A percentile compares a stretch with the other conserved stretches of the same genome.
These are phyloP conservation scores for Diachrysia chrysitis DNA, from an alignment of 2,888 invertebrate genomes.

Conservation along the genomic window DNA sequence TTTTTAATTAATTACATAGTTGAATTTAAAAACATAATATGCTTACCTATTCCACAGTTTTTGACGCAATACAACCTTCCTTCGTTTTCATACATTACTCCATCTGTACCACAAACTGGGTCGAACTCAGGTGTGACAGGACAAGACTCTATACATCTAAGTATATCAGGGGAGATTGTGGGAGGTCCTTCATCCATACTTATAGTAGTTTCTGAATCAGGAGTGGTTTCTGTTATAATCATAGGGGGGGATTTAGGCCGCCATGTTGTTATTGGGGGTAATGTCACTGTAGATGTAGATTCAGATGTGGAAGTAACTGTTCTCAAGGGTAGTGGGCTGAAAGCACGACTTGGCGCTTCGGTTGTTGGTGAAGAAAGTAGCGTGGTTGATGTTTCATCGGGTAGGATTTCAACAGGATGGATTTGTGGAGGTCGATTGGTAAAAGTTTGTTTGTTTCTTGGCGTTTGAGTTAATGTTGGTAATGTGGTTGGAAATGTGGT, in stretches of 20 bases:
- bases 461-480: no score
- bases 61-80: constrained; percentile 77
- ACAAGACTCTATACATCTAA: constrained; percentile 50
- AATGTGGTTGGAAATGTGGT: no score
- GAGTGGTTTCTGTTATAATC: not conserved
- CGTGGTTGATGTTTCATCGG: not conserved
- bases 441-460: no score
- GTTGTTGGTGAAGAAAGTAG: not conserved
- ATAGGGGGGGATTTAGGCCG: not conserved
- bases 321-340: not conserved
- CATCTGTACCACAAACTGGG: constrained; percentile 83
- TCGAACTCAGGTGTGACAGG: constrained; percentile 75
- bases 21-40: no score
- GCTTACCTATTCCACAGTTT: constrained; percentile 81
- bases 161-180: constrained; percentile 30
- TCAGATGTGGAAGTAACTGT: not conserved
- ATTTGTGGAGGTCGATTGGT: no score
- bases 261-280: constrained; percentile 5
- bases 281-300: not conserved
- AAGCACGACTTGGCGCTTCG: not conserved
- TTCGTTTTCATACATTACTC: constrained; percentile 78
- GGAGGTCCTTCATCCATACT: constrained; percentile 9
- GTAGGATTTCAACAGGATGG: not conserved
- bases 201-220: constrained; percentile 19
- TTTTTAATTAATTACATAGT: no score